Conservation (phyloP, 2,113 vertebrate species). For the Lucifuga dentata region DNA sequence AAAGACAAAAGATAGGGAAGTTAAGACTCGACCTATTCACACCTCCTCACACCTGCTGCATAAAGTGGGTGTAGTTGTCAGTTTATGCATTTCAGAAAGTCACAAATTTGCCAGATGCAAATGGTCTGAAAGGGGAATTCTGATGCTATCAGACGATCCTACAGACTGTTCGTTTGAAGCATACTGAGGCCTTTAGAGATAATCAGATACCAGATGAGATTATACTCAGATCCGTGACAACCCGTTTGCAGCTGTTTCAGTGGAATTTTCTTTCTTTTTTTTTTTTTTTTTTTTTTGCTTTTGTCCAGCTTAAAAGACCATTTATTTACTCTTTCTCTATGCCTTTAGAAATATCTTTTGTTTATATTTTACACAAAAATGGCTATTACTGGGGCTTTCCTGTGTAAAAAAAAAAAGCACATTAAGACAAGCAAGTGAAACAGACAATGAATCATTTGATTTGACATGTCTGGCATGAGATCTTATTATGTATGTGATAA, state of each 20-base stretch:
- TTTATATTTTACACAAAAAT: not conserved
- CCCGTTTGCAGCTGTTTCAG: constrained; percentile 48
- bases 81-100: too few species aligned
- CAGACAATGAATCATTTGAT: constrained; percentile 7
- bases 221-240: constrained; percentile 66
- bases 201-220: constrained; percentile 66
- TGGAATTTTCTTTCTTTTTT: not conserved
- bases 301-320: too few species aligned
- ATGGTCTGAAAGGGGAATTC: too few species aligned
- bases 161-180: too few species aligned
- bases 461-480: not conserved
- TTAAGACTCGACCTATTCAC: too few species aligned
- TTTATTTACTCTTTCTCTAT: not conserved
- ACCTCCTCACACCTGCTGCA: too few species aligned
- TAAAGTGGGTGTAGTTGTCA: too few species aligned
- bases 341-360: not conserved
- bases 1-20: too few species aligned
- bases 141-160: too few species aligned
- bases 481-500: too few species aligned
- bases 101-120: too few species aligned
- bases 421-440: constrained; percentile 36
- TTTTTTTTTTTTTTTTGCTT: not conserved
- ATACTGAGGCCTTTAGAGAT: constrained; percentile 50
- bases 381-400: not conserved
- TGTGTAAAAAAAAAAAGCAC: constrained; percentile 34